Base-by-base conservation (phyloP, 2,797 vertebrate genomes). In the Poecilia wingei region DNA sequence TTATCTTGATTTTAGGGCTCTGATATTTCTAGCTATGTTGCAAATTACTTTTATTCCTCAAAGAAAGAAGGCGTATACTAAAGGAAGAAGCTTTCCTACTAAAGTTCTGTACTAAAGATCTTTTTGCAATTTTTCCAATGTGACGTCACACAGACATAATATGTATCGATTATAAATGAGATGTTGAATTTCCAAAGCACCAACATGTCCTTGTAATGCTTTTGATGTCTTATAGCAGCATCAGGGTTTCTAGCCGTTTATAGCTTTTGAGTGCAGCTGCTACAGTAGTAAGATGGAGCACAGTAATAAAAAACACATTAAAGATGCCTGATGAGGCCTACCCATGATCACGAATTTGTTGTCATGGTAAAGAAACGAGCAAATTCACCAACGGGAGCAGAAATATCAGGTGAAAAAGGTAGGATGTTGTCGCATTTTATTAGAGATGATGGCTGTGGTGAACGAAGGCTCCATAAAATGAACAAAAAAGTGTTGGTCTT, bases 261-360 rank as follows among this genome's bases (percentile, higher is more conserved):
- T 43, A 25, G 68, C n/a, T 28, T 45, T 45, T 45, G 25, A 41
- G 25, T 69, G 66, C 66, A 12, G 14, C n/a, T 20, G 22, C 13
- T 45, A 10, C 41, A 45, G 68, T 16, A n/a, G 25, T 70, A 45
- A 70, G 68, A 45, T 28, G 41, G 68, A 70, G 66, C 66, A n/a
- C 12, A 70, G 68, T 70, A 43, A 70, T 70, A 70, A 70, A 68
- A 68, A 68, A 41, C 10, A 41, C 39, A 31, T 57, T 28, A 57
- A 28, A 57, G 25, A 57, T 28, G 64, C 16, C 64, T 68, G 66
- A 69, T 69, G 66, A 69, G 66, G 20, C 66, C 64, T 13, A 41
- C 20, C 22, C 22, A 41, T 6, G 39, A 20, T 68, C 64, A 69
- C 43, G 39, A 43, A 25, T 70, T 70, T 70, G 41, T 70, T 70